These are phyloP conservation scores for Carollia perspicillata DNA, from an alignment of 2,113 vertebrate genomes.

Conservation along the genomic window DNA sequence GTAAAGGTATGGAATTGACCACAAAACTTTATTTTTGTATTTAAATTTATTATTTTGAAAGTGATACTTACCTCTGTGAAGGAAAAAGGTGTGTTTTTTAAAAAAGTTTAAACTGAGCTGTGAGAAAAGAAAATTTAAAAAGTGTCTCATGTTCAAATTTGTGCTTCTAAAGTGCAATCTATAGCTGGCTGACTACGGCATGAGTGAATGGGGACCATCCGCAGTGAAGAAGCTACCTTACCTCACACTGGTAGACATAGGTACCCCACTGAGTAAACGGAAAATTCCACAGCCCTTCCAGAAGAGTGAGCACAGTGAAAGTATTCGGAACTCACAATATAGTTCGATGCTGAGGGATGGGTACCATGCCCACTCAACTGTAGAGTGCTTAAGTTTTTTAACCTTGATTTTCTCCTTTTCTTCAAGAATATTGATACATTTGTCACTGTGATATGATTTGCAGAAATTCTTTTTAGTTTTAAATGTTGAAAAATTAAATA, in stretches of 20 bases:
- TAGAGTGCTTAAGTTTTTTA: background rate
- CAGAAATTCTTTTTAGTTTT: background rate
- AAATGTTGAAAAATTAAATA: constrained; percentile 2
- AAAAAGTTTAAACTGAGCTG: background rate
- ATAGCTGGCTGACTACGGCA: background rate
- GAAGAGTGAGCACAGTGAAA: background rate
- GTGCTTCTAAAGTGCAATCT: background rate
- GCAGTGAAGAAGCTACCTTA: background rate
- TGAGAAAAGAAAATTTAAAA: constrained; percentile 7
- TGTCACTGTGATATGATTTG: background rate
- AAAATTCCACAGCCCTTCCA: background rate
- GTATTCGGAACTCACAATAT: background rate
- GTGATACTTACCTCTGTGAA: background rate
- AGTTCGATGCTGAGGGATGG: background rate
- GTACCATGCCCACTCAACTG: background rate
- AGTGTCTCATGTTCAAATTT: background rate
- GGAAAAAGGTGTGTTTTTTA: background rate
- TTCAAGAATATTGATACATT: background rate
- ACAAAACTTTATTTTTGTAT: constrained; percentile 33
- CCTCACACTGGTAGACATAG: background rate
- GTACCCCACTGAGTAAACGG: background rate
- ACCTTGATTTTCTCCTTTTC: background rate
- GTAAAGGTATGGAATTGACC: background rate
- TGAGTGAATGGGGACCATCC: background rate
- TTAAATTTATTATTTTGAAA: constrained; percentile 20